A percentile compares a stretch with the other conserved stretches of the same genome.
phyloP scores from a whole-genome alignment of 2,113 vertebrate genomes.

The Sula dactylatra region DNA sequence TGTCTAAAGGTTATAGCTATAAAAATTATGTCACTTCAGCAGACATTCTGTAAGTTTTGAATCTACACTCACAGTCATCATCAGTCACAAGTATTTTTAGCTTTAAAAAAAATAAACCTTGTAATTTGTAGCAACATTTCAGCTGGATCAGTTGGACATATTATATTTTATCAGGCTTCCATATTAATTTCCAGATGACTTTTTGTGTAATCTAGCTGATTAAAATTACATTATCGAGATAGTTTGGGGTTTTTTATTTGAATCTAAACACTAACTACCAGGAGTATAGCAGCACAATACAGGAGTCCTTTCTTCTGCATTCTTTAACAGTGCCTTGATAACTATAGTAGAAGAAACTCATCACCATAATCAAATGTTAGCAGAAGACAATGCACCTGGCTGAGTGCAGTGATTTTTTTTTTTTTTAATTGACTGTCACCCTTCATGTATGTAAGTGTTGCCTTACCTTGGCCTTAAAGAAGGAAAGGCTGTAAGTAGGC shows the following conservation, averaged over 20 bases:
- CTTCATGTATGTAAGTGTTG: not conserved
- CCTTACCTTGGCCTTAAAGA: not conserved
- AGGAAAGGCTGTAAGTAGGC: not conserved
- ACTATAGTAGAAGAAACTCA: not conserved
- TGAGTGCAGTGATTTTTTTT: not conserved
- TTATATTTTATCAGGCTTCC: not conserved
- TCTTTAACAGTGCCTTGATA: not conserved
- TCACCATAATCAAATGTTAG: not conserved
- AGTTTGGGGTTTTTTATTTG: not conserved
- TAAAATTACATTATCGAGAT: not conserved
- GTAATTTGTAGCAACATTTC: not conserved
- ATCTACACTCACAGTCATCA: not conserved
- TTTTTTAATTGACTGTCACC: not conserved
- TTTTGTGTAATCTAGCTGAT: not conserved
- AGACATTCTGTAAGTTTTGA: not conserved
- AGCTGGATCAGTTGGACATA: not conserved
- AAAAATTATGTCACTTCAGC: not conserved
- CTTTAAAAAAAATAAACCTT: not conserved
- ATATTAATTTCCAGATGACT: not conserved
- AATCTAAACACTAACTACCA: not conserved
- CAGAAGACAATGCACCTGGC: not conserved
- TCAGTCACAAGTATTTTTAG: not conserved
- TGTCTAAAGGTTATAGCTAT: not conserved
- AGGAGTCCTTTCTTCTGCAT: not conserved
- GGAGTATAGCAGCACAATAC: not conserved